phyloP scores from a whole-genome alignment of 2,113 vertebrate genomes.

The Atractosteus spatula region DNA sequence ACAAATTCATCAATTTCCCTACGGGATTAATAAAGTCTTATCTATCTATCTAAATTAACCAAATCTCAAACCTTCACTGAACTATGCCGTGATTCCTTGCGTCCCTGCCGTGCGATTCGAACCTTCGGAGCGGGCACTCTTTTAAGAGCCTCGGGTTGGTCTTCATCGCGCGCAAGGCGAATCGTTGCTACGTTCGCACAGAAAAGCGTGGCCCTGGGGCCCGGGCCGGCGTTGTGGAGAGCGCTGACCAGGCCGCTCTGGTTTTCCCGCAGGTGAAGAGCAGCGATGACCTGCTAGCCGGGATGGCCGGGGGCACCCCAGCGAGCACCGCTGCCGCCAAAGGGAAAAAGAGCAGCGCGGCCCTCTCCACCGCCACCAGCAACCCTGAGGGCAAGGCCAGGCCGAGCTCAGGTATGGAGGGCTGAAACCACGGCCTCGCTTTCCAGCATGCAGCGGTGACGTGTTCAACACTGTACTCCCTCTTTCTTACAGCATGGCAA shows the following conservation, averaged over 20 bases:
- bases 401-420: constrained; percentile 65
- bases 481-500: background rate
- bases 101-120: too few relatives aligned
- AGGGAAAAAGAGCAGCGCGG: constrained; percentile 73
- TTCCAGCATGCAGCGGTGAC: background rate
- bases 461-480: background rate
- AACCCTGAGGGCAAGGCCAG: constrained; percentile 75
- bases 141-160: too few relatives aligned
- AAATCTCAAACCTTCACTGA: too few relatives aligned
- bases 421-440: background rate
- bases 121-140: too few relatives aligned
- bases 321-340: constrained; percentile 72
- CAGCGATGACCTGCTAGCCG: constrained; percentile 88
- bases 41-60: too few relatives aligned
- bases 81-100: too few relatives aligned
- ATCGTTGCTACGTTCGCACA: too few relatives aligned
- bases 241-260: background rate
- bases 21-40: too few relatives aligned
- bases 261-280: constrained; percentile 79
- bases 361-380: constrained; percentile 53
- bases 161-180: too few relatives aligned
- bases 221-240: too few relatives aligned
- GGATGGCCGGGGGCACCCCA: constrained; percentile 78
- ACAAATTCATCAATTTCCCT: too few relatives aligned
- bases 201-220: too few relatives aligned